phyloP scores from a whole-genome alignment of 2,113 vertebrate genomes.

The Hassar affinis region DNA sequence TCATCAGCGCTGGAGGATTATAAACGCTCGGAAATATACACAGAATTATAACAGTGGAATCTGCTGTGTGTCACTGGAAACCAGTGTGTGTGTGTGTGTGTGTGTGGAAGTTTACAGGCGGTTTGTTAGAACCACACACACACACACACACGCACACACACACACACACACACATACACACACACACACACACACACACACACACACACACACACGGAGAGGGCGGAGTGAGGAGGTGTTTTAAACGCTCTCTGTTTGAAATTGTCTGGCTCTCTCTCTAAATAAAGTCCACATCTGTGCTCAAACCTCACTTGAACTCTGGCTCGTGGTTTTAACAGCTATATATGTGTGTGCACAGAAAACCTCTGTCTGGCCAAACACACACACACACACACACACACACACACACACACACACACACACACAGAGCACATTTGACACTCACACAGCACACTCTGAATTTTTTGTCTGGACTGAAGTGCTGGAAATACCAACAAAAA shows the following conservation, averaged over 20 bases:
- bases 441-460: not conserved
- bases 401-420: not conserved
- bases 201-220: slow-evolving; percentile 5
- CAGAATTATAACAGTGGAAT: not conserved
- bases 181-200: not conserved
- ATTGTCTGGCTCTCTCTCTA: slow-evolving; percentile 48
- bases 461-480: not conserved
- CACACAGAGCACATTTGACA: not conserved
- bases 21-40: not conserved
- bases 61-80: not conserved
- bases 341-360: slow-evolving; percentile 48
- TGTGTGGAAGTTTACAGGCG: not conserved
- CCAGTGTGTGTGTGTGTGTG: not conserved
- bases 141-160: not conserved
- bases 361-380: slow-evolving; percentile 50
- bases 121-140: slow-evolving; percentile 15
- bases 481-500: not conserved
- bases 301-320: slow-evolving; percentile 59
- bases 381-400: not conserved
- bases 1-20: not conserved
- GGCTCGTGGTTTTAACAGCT: slow-evolving; percentile 52
- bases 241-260: slow-evolving; percentile 44
- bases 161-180: not conserved
- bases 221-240: slow-evolving; percentile 26
- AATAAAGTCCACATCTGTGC: slow-evolving; percentile 58